Conservation (phyloP, 92 coral and sea anemone species). For the Actinernus sp. region DNA sequence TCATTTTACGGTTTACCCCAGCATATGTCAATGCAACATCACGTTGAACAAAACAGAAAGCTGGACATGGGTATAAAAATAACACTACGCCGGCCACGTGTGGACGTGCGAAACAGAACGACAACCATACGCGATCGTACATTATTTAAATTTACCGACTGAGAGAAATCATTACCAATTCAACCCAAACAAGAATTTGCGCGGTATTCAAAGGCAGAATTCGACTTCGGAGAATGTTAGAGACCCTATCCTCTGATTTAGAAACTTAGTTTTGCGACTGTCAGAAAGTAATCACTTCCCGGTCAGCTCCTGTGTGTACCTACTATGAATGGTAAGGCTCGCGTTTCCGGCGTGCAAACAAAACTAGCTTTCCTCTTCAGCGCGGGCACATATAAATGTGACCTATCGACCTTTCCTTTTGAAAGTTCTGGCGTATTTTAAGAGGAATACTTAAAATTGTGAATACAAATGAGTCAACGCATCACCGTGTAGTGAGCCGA, state of each 20-base stretch:
- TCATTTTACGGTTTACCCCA: too few species aligned
- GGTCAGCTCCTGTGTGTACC: conserved; percentile 8
- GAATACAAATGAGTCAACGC: neutral
- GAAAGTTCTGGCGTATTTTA: conserved; percentile 59
- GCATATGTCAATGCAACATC: too few species aligned
- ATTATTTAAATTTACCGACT: conserved; percentile 34
- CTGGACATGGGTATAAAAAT: conserved; percentile 8
- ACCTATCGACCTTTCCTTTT: conserved; percentile 87
- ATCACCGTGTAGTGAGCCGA: neutral
- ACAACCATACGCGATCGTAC: neutral
- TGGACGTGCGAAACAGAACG: conserved; percentile 6
- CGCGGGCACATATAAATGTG: conserved; percentile 72
- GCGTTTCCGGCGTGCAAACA: conserved; percentile 91
- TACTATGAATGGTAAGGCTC: conserved; percentile 22
- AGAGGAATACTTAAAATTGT: conserved; percentile 64
- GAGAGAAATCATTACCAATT: conserved; percentile 33
- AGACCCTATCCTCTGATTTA: too few species aligned
- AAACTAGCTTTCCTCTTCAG: conserved; percentile 52
- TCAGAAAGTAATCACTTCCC: too few species aligned
- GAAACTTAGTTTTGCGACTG: too few species aligned
- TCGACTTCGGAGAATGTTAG: conserved; percentile 19
- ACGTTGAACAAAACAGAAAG: conserved; percentile 13
- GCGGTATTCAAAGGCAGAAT: conserved; percentile 29
- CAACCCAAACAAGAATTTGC: conserved; percentile 20
- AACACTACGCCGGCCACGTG: conserved; percentile 30